Percentiles rank a stretch among this genome's conserved stretches.
Evolutionary conservation across 2,797 vertebrate genomes (phyloP).

Genomic region (Acanthurus lineatus): DNA sequence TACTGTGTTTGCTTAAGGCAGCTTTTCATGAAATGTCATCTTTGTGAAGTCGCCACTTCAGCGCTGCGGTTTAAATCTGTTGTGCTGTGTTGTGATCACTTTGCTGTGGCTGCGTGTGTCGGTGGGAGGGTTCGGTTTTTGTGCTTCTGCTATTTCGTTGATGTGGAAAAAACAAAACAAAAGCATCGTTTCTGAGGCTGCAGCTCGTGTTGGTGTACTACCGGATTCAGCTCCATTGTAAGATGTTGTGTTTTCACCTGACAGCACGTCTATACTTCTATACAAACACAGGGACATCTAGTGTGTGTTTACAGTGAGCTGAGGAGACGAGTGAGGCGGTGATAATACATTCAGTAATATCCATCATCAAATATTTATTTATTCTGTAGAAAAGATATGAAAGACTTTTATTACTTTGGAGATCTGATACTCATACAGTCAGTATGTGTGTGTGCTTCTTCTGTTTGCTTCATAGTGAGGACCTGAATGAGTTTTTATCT

Average conservation of each 20-base stretch:
- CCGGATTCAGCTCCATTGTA: conserved; percentile 1
- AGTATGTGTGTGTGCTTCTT: not conserved
- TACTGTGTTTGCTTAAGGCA: not conserved
- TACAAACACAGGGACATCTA: not conserved
- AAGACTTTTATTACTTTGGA: conserved; percentile 5
- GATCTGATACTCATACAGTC: not conserved
- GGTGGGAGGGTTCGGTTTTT: not conserved
- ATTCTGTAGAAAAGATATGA: not conserved
- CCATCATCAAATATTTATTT: not conserved
- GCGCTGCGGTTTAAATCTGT: not conserved
- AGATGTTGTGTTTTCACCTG: not conserved
- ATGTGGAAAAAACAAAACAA: not conserved
- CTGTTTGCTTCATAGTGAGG: too few species aligned
- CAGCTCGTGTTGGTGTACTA: not conserved
- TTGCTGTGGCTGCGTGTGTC: not conserved
- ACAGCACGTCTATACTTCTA: not conserved
- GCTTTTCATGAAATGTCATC: not conserved
- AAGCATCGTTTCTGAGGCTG: not conserved
- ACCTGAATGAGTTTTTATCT: too few species aligned
- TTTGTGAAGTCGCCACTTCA: not conserved
- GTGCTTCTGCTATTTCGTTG: not conserved
- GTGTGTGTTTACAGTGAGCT: not conserved
- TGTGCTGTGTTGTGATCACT: not conserved
- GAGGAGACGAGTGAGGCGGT: not conserved
- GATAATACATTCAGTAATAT: not conserved